Percentiles rank a stretch among this genome's conserved stretches.
Evolutionary conservation across 2,113 vertebrate genomes (phyloP).

Genomic region (Seriola quinqueradiata): DNA sequence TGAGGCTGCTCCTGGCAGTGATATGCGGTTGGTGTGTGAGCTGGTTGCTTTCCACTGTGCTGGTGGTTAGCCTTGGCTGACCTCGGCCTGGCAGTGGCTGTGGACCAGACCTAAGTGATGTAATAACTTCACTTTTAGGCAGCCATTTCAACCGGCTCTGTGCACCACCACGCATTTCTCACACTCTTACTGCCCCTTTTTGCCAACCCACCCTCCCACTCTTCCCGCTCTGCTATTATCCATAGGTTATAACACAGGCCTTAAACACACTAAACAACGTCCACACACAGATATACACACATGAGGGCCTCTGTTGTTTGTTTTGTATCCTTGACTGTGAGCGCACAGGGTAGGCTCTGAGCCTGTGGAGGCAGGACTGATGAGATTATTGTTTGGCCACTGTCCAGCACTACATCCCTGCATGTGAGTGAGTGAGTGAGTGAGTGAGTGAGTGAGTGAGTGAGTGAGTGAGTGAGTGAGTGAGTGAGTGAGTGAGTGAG

Average conservation of each 20-base stretch:
- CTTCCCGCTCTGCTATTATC: conserved; percentile 33
- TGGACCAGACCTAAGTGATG: conserved; percentile 61
- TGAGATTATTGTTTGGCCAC: too few relatives aligned
- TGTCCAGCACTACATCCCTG: too few relatives aligned
- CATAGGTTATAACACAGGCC: conserved; percentile 34
- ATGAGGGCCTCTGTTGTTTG: conserved; percentile 68
- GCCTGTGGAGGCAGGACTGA: conserved; percentile 35
- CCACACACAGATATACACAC: conserved; percentile 26
- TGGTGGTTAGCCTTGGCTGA: conserved; percentile 60
- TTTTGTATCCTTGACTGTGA: conserved; percentile 82
- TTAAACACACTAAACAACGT: background rate
- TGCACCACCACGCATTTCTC: conserved; percentile 74
- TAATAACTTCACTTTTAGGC: conserved; percentile 70
- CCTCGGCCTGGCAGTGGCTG: conserved; percentile 40
- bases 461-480: too few relatives aligned
- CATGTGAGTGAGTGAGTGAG: too few relatives aligned
- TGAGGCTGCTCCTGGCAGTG: conserved; percentile 27
- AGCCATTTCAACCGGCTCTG: conserved; percentile 34
- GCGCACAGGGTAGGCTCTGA: conserved; percentile 30
- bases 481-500: too few relatives aligned
- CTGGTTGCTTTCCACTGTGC: conserved; percentile 55
- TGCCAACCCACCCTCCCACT: conserved; percentile 30
- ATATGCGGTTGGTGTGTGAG: conserved; percentile 31
- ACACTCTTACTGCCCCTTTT: conserved; percentile 61
- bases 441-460: too few relatives aligned